A percentile compares a stretch with the other conserved stretches of the same genome.
These are phyloP conservation scores for Alouatta palliata DNA, from an alignment of 2,113 vertebrate genomes.

Conservation along the genomic window DNA sequence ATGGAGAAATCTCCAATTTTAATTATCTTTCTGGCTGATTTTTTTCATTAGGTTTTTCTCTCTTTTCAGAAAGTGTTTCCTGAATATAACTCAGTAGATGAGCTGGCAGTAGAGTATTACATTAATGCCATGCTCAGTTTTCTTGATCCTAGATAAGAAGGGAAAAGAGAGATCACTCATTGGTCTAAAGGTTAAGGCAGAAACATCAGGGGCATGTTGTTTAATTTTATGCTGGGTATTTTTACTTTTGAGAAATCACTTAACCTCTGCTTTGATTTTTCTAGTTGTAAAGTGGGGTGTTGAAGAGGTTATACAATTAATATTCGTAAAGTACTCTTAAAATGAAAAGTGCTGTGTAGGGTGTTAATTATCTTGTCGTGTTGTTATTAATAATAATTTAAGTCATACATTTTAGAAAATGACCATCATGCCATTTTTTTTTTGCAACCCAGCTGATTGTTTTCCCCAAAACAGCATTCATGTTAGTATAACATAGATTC, in stretches of 20 bases:
- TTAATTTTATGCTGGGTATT: slow-evolving; percentile 55
- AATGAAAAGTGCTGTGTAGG: slow-evolving; percentile 57
- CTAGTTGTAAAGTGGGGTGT: slow-evolving; percentile 59
- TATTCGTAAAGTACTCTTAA: slow-evolving; percentile 75
- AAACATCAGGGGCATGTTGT: not conserved
- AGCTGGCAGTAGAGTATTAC: slow-evolving; percentile 34
- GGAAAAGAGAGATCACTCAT: not conserved
- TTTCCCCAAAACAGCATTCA: slow-evolving; percentile 19
- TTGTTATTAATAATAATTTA: slow-evolving; percentile 70
- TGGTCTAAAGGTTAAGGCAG: slow-evolving; percentile 51
- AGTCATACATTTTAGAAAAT: slow-evolving; percentile 60
- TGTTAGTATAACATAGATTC: slow-evolving; percentile 34
- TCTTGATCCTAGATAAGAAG: slow-evolving; percentile 52
- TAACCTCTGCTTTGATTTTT: slow-evolving; percentile 74
- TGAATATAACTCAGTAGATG: not conserved
- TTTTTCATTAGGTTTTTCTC: slow-evolving; percentile 12
- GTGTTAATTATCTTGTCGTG: slow-evolving; percentile 78
- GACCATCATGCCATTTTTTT: slow-evolving; percentile 15
- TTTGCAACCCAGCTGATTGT: not conserved
- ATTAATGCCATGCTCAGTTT: slow-evolving; percentile 17
- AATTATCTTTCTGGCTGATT: not conserved
- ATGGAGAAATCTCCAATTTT: not conserved
- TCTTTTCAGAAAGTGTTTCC: not conserved
- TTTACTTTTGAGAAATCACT: slow-evolving; percentile 72
- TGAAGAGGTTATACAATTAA: slow-evolving; percentile 76